phyloP scores from a whole-genome alignment of 1,140 invertebrate species.

The Euglossa dilemma region DNA sequence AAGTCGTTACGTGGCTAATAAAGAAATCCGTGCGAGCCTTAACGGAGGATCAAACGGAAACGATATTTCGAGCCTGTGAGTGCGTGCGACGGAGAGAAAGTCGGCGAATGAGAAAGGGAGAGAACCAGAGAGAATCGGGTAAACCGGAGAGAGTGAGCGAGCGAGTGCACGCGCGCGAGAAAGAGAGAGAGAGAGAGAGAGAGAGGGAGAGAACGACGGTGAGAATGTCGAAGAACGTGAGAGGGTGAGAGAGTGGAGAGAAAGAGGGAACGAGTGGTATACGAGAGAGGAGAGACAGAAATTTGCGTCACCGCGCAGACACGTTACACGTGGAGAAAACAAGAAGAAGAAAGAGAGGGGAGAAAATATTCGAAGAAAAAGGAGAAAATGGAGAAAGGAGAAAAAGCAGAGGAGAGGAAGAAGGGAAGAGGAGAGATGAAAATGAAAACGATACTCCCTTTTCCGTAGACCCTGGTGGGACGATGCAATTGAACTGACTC shows the following conservation, averaged over 20 bases:
- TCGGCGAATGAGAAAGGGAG: not conserved
- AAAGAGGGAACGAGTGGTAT: not conserved
- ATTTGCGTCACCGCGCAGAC: constrained; percentile 26
- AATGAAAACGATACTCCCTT: constrained; percentile 63
- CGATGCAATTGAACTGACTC: constrained; percentile 76
- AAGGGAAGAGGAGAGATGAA: not conserved
- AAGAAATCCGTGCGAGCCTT: not conserved
- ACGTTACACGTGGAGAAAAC: not conserved
- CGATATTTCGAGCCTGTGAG: constrained; percentile 7
- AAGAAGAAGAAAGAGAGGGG: not conserved
- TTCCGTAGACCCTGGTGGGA: constrained; percentile 73
- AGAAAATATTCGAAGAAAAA: constrained; percentile 5
- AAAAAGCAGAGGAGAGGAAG: not conserved
- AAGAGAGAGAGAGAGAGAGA: not conserved
- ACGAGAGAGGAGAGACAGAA: not conserved
- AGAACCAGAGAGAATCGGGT: not conserved
- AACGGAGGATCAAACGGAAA: constrained; percentile 6
- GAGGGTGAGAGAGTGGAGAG: not conserved
- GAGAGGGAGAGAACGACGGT: not conserved
- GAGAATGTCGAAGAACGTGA: not conserved
- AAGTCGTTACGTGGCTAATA: constrained; percentile 44
- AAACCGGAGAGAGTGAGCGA: not conserved
- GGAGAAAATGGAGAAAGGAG: constrained; percentile 5
- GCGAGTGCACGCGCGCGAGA: too few relatives aligned
- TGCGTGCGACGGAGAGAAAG: constrained; percentile 18